Conservation (phyloP, 1,140 invertebrate species). For the Nylanderia fulva region DNA sequence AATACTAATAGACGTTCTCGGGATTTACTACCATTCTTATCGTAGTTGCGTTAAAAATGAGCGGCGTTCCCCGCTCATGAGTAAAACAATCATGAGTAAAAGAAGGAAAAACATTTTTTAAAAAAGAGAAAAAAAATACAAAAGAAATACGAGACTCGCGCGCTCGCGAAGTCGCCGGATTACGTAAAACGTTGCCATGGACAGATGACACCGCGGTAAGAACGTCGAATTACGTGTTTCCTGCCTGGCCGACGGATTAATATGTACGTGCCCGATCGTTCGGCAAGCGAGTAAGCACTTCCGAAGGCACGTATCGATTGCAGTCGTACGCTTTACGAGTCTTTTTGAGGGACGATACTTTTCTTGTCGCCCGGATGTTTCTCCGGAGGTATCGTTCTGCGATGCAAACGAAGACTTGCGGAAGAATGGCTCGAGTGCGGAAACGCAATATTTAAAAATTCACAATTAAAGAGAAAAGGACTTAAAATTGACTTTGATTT, state of each 20-base stretch:
- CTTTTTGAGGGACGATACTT: conserved; percentile 23
- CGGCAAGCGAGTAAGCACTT: conserved; percentile 41
- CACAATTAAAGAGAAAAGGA: background rate
- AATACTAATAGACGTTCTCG: conserved; percentile 63
- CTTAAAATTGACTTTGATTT: too few relatives aligned
- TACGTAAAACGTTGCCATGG: conserved; percentile 72
- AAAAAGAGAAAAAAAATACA: conserved; percentile 13
- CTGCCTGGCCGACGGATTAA: conserved; percentile 60
- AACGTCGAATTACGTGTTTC: conserved; percentile 73
- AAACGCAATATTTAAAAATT: background rate
- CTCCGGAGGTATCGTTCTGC: background rate
- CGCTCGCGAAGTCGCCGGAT: conserved; percentile 47
- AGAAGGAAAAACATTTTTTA: background rate
- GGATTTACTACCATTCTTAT: conserved; percentile 63
- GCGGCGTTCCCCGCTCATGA: conserved; percentile 35
- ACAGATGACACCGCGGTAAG: conserved; percentile 71
- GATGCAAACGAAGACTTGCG: background rate
- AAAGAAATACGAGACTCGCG: conserved; percentile 11
- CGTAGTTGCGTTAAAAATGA: conserved; percentile 63
- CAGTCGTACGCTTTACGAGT: background rate
- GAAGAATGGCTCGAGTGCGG: background rate
- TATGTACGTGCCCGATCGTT: conserved; percentile 59
- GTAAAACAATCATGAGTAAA: background rate
- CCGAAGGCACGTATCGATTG: conserved; percentile 29
- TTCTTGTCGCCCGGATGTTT: conserved; percentile 19